Evolutionary conservation across 2,113 vertebrate species (phyloP).

Genomic region (Suricata suricatta): DNA sequence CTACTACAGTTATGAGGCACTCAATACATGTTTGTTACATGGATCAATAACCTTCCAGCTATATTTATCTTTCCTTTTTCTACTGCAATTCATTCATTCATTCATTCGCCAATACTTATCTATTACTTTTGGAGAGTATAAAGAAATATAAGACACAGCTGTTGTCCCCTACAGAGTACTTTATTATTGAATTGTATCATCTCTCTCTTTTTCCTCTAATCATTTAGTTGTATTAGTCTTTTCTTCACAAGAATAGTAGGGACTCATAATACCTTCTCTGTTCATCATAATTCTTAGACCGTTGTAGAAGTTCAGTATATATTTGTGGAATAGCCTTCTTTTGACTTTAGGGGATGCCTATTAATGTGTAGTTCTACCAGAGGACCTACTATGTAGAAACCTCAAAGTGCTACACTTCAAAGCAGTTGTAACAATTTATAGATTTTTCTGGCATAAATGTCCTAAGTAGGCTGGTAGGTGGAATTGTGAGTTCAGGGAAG

Average conservation of each 20-base stretch:
- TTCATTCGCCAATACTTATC: background rate
- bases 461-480: background rate
- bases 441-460: background rate
- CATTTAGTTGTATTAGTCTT: background rate
- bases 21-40: background rate
- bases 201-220: background rate
- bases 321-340: background rate
- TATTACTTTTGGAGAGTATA: background rate
- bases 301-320: background rate
- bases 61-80: background rate
- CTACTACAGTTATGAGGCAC: background rate
- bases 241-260: slow-evolving; percentile 11
- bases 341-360: background rate
- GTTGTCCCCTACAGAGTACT: background rate
- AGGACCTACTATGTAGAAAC: background rate
- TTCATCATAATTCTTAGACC: background rate
- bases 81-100: background rate
- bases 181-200: background rate
- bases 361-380: background rate
- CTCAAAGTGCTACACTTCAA: background rate
- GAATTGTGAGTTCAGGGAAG: background rate
- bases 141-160: background rate
- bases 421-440: background rate
- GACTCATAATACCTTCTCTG: background rate
- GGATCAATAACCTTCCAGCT: background rate